phyloP scores from a whole-genome alignment of 2,888 invertebrate species.

The Calliphora vomitoria region DNA sequence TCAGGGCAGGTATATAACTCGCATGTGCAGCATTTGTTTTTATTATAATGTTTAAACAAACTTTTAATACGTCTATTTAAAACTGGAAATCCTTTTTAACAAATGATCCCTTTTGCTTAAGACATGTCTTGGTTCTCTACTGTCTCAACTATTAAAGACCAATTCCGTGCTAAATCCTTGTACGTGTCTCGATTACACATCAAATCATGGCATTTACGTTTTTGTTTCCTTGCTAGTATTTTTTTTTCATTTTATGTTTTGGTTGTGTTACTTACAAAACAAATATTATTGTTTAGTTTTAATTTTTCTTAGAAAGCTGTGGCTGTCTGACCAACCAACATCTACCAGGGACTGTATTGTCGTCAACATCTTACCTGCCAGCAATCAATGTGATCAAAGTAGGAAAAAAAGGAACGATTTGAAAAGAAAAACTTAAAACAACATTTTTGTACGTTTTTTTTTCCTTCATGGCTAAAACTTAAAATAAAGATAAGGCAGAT shows the following conservation, averaged over 20 bases:
- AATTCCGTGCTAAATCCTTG: slow-evolving; percentile 62
- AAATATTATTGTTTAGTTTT: slow-evolving; percentile 68
- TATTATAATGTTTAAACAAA: slow-evolving; percentile 25
- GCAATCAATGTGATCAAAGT: slow-evolving; percentile 41
- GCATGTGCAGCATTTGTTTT: background rate
- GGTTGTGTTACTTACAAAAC: slow-evolving; percentile 26
- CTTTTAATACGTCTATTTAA: slow-evolving; percentile 16
- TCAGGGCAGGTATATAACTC: background rate
- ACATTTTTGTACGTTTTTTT: slow-evolving; percentile 13
- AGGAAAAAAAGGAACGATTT: background rate
- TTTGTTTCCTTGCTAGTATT: background rate
- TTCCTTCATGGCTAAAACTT: slow-evolving; percentile 18
- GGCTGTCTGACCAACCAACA: slow-evolving; percentile 3
- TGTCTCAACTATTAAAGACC: slow-evolving; percentile 57
- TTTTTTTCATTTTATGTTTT: background rate
- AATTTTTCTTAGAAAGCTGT: slow-evolving; percentile 47
- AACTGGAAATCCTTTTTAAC: slow-evolving; percentile 26
- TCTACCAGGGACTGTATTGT: background rate
- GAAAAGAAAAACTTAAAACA: slow-evolving; percentile 35
- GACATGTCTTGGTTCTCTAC: slow-evolving; percentile 1
- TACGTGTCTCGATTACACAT: slow-evolving; percentile 70
- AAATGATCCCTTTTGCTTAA: slow-evolving; percentile 22
- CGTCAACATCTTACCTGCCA: slow-evolving; percentile 42
- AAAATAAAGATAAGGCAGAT: slow-evolving; percentile 27
- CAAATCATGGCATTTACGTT: slow-evolving; percentile 47